Conservation (phyloP, 2,888 invertebrate species). For the Rhagium mordax region DNA sequence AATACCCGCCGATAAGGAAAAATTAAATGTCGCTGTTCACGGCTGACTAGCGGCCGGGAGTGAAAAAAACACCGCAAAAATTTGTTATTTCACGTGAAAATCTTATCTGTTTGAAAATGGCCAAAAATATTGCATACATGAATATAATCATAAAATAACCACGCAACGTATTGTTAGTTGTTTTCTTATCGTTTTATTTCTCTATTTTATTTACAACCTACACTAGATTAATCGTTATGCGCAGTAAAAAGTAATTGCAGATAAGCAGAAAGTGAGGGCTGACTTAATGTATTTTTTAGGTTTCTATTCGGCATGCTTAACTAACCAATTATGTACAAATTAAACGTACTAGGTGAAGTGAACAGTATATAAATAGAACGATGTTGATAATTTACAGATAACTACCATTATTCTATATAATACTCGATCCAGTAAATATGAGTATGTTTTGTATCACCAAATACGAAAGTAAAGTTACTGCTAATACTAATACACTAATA, state of each 20-base stretch:
- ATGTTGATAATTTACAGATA: not conserved
- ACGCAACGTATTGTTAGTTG: slow-evolving; percentile 13
- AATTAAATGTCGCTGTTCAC: not conserved
- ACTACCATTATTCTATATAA: no score
- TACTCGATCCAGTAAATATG: no score
- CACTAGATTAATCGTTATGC: not conserved
- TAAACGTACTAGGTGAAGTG: not conserved
- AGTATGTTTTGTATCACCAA: no score
- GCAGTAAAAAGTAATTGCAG: not conserved
- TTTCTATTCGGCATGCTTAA: not conserved
- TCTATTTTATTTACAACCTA: slow-evolving; percentile 13
- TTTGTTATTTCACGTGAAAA: not conserved
- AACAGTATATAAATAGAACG: no score
- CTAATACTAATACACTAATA: no score
- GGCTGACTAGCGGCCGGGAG: not conserved
- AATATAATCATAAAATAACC: slow-evolving; percentile 11
- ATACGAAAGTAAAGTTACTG: no score
- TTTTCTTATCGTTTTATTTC: slow-evolving; percentile 18
- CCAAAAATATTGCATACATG: not conserved
- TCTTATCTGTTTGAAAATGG: not conserved
- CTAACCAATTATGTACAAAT: not conserved
- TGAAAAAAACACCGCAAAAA: not conserved
- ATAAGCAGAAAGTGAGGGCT: not conserved
- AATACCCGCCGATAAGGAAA: slow-evolving; percentile 2
- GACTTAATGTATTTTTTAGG: not conserved